Base-by-base conservation (phyloP, 1,140 invertebrate genomes). In the Melanaphis sacchari region DNA sequence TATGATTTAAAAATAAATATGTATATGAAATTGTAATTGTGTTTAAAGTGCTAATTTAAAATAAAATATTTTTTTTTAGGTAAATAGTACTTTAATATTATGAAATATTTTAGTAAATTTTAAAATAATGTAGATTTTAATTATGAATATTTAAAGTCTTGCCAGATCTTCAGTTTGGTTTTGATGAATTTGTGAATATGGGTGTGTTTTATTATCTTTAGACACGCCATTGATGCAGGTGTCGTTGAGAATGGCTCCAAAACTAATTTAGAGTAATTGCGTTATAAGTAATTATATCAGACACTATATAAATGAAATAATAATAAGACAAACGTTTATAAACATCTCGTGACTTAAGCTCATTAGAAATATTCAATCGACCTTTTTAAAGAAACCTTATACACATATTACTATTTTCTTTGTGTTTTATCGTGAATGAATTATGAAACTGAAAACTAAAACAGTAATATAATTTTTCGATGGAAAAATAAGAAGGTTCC, bases 191-290 rank as follows among this genome's bases (percentile, higher is more conserved):
- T 24, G 49, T 26, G 52, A 81, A n/a, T 36, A 38, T 49, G 41
- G n/a, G n/a, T 82, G 91, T 92, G n/a, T 92, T 91, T 92, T 92
- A 82, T 92, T 92, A 92, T 84, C 40, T 38, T 46, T 81, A 36
- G 66, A 40, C 91, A 92, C 91, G 91, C 76, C 24, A 92, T 40
- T 82, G 91, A 52, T 82, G 90, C 36, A 49, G 24, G 41, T 82
- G 76, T 38, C 66, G n/a, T 46, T 49, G 81, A 46, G 26, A 46
- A 76, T 41, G 7, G 31, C 82, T 92, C 49, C 24, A 26, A 92
- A 92, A 82, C 40, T 84, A 89, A 89, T 89, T 89, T 54, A 54
- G 88, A 89, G 49, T 89, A 92, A 92, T 82, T 43, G n/a, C 41
- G 46, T 92, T 81, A 92, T 7, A n/a, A n/a, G 36, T 91, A 91